Base-by-base conservation (phyloP, 2,797 vertebrate species). In the Ptychobarbus kaznakovi region DNA sequence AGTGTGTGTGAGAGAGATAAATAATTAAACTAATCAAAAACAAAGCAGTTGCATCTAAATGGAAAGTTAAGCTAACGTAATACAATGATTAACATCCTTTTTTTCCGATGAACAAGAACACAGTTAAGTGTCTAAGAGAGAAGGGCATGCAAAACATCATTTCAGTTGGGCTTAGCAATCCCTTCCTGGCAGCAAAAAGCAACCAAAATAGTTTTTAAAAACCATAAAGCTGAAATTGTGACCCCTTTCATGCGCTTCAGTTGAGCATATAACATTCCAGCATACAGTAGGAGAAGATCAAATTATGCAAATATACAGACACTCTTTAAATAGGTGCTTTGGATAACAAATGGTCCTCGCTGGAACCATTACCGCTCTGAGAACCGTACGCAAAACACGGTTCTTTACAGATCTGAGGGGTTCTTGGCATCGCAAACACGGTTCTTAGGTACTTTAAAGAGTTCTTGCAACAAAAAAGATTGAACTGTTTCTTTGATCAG, bases 21-120 rank as follows among this genome's bases (percentile, higher is more conserved):
- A 73, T 87, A 61, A 86, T 75, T 78, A 77, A 70, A 79, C 80
- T 61, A 68, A 86, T 82, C n/a, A 51, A 86, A 73, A 86, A 82
- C 68, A 82, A 86, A 83, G 28, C 25, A 78, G 66, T 83, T 51
- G 28, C 35, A 46, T 76, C 72, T 38, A 66, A 78, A 78, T 84
- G 75, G 75, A 79, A 84, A 46, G 66, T 78, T 69, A 78, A 78
- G 46, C 51, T 84, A 70, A 70, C 11, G 18, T 69, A n/a, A 84
- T 70, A 25, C 40, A 84, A 79, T 35, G 66, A 70, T 78, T 40
- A 79, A 70, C 40, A 84, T 84, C 51, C 12, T 32, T 69, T 58
- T 58, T 32, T 74, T 61, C 49, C 25, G 18, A 58, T 4, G 25
- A 53, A 79, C 40, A 79, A 32, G 66, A 84, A 79, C 49, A 46